phyloP scores from a whole-genome alignment of 2,888 invertebrate species.

The Monopis laevigella region DNA sequence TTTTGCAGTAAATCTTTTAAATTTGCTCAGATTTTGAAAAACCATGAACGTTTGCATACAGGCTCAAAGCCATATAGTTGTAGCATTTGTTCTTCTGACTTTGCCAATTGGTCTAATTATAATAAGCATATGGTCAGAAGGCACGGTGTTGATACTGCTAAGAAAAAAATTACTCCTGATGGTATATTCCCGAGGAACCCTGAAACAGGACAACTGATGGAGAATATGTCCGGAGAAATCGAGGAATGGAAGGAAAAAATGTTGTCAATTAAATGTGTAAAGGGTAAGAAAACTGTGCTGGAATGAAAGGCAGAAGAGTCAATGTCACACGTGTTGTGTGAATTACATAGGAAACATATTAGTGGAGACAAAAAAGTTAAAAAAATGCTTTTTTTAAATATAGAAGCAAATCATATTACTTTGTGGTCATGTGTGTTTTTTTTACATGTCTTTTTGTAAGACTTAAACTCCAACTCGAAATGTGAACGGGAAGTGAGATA shows the following conservation, averaged over 20 bases:
- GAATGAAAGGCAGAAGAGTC: slow-evolving; percentile 5
- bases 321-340: too few species aligned
- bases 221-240: slow-evolving; percentile 35
- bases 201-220: slow-evolving; percentile 48
- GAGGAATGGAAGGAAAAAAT: slow-evolving; percentile 56
- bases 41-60: slow-evolving; percentile 20
- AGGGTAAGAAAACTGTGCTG: slow-evolving; percentile 26
- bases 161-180: slow-evolving; percentile 42
- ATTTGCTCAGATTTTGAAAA: slow-evolving; percentile 75
- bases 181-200: slow-evolving; percentile 55
- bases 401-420: too few species aligned
- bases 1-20: slow-evolving; percentile 79
- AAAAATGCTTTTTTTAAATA: too few species aligned
- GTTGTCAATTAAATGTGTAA: slow-evolving; percentile 49
- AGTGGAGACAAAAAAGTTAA: too few species aligned
- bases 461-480: too few species aligned
- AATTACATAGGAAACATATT: too few species aligned
- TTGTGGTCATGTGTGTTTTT: too few species aligned
- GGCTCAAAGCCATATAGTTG: slow-evolving; percentile 21
- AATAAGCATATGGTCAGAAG: slow-evolving; percentile 23
- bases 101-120: slow-evolving; percentile 22
- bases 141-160: slow-evolving; percentile 18
- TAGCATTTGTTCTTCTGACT: slow-evolving; percentile 17
- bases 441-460: too few species aligned
- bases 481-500: too few species aligned